Evolutionary conservation across 2,113 vertebrate species (phyloP).

Genomic region (Ginglymostoma cirratum): DNA sequence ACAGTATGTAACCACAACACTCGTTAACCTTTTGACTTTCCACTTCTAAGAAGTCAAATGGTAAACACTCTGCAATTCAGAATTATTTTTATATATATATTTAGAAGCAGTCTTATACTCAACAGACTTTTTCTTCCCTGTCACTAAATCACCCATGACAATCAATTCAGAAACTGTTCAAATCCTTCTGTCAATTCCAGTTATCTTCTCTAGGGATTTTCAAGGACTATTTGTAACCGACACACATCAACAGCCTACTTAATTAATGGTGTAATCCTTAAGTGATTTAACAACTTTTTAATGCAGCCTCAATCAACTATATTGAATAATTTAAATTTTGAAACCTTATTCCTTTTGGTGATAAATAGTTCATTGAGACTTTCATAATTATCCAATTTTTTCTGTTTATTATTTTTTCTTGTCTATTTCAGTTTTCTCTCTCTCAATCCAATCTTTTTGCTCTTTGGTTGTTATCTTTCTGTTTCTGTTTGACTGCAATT

Average conservation of each 20-base stretch:
- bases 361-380: background rate
- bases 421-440: background rate
- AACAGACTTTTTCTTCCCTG: too few species aligned
- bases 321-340: background rate
- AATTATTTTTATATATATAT: too few species aligned
- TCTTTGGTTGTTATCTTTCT: background rate
- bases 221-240: too few species aligned
- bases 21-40: too few species aligned
- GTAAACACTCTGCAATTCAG: too few species aligned
- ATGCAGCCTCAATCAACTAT: background rate
- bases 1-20: too few species aligned
- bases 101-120: too few species aligned
- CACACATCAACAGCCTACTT: background rate
- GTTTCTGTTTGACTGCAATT: background rate
- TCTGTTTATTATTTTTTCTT: background rate
- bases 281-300: background rate
- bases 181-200: too few species aligned
- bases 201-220: too few species aligned
- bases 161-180: too few species aligned
- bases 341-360: background rate
- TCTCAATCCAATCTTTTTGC: background rate
- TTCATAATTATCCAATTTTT: background rate
- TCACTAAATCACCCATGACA: too few species aligned
- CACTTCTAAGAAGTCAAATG: too few species aligned
- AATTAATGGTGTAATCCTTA: background rate